Evolutionary conservation across 2,797 vertebrate genomes (phyloP), one percentile per base, ranked within the genome.

Genomic region (Takifugu rubripes): DNA sequence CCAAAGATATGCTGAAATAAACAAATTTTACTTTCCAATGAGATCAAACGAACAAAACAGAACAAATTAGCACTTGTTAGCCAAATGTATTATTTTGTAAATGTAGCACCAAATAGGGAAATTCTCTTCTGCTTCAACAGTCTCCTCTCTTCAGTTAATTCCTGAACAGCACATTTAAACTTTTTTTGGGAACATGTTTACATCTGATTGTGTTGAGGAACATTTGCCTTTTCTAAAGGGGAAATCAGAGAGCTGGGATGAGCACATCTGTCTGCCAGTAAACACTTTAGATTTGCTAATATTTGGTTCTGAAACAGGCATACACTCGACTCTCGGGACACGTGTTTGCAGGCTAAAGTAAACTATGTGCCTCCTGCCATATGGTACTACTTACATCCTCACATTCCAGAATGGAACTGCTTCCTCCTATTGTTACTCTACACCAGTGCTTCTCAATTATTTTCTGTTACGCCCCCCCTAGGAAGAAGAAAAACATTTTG

Each of bases 271-370:
- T 43, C 6, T 16, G 4, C 17, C 64, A 33, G 48, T 57, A 60
- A 63, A 68, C 53, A 61, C 55, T 71, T 54, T 15, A 59, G 25
- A 52, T 52, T 27, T 1, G 33, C 27, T 5, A n/a, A 44, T 6
- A 17, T 50, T 48, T 54, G 64, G 77, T 77, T 58, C 58, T 49
- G 78, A 74, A 69, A 3, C 6, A 1, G 49, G 50, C 53, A 82
- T 64, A 45, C 64, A 54, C 53, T 68, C 66, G 12, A 11, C 17
- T 21, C 10, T 8, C n/a, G 21, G 21, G 46, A 21, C 46, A 40
- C 49, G 17, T 68, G 66, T 75, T 74, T 61, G 50, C 24, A 61
- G 44, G 47, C 27, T 49, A 21, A 57, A 50, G 52, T 63, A 60
- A 66, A 67, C 61, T 1, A 49, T 42, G 29, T 29, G 25, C 31